A percentile compares a stretch with the other conserved stretches of the same genome.
phyloP scores from a whole-genome alignment of 2,888 invertebrate genomes.

The Liopterus haemorrhoidalis region DNA sequence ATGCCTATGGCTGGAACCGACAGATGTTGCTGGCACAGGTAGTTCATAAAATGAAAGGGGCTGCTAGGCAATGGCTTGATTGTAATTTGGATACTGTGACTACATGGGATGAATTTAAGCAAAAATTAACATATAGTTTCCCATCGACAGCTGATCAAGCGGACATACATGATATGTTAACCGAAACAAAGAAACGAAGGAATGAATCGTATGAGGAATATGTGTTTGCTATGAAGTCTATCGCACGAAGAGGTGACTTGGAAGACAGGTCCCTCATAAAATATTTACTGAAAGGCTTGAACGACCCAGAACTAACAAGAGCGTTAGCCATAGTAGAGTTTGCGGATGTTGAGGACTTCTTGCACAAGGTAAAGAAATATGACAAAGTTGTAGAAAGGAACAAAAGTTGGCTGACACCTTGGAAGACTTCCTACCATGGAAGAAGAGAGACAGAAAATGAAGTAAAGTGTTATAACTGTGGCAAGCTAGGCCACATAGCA shows the following conservation, averaged over 20 bases:
- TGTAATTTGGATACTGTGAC: slow-evolving; percentile 5
- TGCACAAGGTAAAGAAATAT: background rate
- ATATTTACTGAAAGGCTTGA: slow-evolving; percentile 7
- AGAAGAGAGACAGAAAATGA: background rate
- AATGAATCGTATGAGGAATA: slow-evolving; percentile 17
- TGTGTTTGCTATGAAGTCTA: slow-evolving; percentile 17
- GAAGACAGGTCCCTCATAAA: slow-evolving; percentile 12
- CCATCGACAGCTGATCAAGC: slow-evolving; percentile 9
- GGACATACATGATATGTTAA: slow-evolving; percentile 12
- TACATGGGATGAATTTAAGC: slow-evolving; percentile 13
- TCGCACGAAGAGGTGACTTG: slow-evolving; percentile 12
- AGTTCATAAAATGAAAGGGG: slow-evolving; percentile 27
- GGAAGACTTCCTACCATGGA: background rate
- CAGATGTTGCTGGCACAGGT: slow-evolving; percentile 28
- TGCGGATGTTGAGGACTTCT: background rate
- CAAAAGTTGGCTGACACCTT: background rate
- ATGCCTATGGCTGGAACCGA: slow-evolving; percentile 30
- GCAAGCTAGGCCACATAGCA: background rate
- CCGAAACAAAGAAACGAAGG: slow-evolving; percentile 9
- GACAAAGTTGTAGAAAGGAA: background rate
- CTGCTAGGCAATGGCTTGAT: slow-evolving; percentile 31
- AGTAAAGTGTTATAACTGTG: background rate
- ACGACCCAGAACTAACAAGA: background rate
- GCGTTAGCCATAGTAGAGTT: background rate
- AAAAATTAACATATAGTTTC: slow-evolving; percentile 7